These are phyloP conservation scores for Lacerta bilineata DNA, from an alignment of 2,797 vertebrate species.

Conservation along the genomic window DNA sequence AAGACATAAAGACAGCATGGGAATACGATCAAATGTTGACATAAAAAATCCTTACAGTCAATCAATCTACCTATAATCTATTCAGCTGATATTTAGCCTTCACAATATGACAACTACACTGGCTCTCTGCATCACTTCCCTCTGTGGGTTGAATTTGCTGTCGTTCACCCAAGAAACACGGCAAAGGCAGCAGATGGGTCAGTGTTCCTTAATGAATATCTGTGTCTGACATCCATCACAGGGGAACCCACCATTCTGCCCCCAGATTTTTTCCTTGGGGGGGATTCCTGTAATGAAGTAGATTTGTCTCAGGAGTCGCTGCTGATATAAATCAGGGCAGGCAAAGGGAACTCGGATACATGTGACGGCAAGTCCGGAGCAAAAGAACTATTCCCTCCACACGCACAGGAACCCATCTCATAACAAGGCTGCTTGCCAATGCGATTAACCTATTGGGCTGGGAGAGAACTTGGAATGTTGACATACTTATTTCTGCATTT, in stretches of 20 bases:
- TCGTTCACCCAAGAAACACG: background rate
- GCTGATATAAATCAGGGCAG: constrained; percentile 33
- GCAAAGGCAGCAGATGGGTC: constrained; percentile 13
- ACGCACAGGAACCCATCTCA: background rate
- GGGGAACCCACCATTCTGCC: constrained; percentile 5
- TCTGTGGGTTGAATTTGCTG: constrained; percentile 14
- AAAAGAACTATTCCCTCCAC: background rate
- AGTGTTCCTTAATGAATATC: constrained; percentile 26
- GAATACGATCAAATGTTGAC: too few relatives aligned
- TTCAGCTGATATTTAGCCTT: constrained; percentile 51
- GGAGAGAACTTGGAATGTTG: background rate
- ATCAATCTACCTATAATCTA: background rate
- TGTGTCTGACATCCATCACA: constrained; percentile 10
- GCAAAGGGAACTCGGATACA: constrained; percentile 9
- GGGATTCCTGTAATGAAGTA: constrained; percentile 20
- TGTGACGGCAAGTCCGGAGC: background rate
- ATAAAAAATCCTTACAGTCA: too few relatives aligned
- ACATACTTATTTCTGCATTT: background rate
- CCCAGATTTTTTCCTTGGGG: background rate
- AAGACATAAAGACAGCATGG: too few relatives aligned
- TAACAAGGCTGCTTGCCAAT: constrained; percentile 17
- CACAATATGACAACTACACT: constrained; percentile 33
- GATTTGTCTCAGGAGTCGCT: constrained; percentile 9
- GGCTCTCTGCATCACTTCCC: background rate
- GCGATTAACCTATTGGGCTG: constrained; percentile 19